Conservation (phyloP, 92 coral and sea anemone species). For the Parazoanthus atlanticus region DNA sequence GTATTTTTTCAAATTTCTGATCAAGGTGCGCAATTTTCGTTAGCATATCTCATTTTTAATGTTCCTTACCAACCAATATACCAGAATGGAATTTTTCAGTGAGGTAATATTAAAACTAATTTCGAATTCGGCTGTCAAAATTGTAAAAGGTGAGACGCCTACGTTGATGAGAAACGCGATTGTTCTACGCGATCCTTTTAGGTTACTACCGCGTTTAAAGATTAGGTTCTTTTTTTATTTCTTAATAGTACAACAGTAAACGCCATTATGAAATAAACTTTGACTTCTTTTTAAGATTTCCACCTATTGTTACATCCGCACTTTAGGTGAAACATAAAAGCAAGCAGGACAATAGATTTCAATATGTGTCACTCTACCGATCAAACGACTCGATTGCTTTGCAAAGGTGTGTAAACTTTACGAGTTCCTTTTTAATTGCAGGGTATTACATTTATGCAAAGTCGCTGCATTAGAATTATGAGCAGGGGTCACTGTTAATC, state of each 20-base stretch:
- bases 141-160: conserved; percentile 50
- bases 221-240: not conserved
- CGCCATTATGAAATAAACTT: not conserved
- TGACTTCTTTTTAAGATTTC: conserved; percentile 31
- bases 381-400: conserved; percentile 83
- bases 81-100: conserved; percentile 79
- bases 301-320: conserved; percentile 35
- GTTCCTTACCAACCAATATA: conserved; percentile 78
- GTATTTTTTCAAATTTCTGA: not conserved
- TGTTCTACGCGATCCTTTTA: not conserved
- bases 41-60: not conserved
- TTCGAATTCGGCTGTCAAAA: conserved; percentile 59
- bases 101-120: conserved; percentile 68
- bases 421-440: conserved; percentile 72
- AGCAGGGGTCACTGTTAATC: conserved; percentile 63
- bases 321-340: conserved; percentile 33
- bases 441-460: conserved; percentile 89
- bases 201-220: not conserved
- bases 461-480: conserved; percentile 63
- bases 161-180: conserved; percentile 35
- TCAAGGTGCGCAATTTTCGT: not conserved
- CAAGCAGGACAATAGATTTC: conserved; percentile 58
- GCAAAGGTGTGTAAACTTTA: conserved; percentile 87
- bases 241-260: not conserved
- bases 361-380: conserved; percentile 81